These are phyloP conservation scores for Parnassius mnemosyne DNA, from an alignment of 2,888 invertebrate genomes.

Conservation along the genomic window DNA sequence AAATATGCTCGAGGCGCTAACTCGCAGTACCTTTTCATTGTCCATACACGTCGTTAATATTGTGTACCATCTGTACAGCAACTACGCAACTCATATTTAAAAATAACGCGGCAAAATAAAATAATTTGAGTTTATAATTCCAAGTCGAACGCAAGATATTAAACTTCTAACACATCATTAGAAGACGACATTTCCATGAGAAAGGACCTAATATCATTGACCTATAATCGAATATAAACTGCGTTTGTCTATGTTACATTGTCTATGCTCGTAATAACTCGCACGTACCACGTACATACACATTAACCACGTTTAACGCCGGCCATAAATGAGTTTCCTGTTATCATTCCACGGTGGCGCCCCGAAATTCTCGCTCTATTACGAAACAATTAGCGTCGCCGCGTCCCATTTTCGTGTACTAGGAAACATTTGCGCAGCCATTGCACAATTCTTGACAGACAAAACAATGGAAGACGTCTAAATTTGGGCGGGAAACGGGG, in stretches of 20 bases:
- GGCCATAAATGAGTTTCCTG: constrained; percentile 18
- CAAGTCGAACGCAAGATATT: too few species aligned
- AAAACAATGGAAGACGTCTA: constrained; percentile 65
- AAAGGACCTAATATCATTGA: constrained; percentile 3
- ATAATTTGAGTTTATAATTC: too few species aligned
- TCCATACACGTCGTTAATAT: too few species aligned
- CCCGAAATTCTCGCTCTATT: constrained; percentile 35
- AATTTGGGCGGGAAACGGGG: constrained; percentile 47
- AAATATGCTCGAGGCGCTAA: too few species aligned
- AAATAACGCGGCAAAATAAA: not conserved
- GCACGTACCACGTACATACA: not conserved
- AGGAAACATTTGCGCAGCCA: constrained; percentile 63
- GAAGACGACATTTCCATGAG: too few species aligned
- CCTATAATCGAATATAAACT: constrained; percentile 12
- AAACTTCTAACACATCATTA: too few species aligned
- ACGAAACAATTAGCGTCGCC: constrained; percentile 57
- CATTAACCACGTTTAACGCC: constrained; percentile 10
- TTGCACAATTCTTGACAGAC: constrained; percentile 70
- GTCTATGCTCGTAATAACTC: constrained; percentile 1
- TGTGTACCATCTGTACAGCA: too few species aligned
- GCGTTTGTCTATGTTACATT: constrained; percentile 2
- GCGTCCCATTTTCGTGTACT: constrained; percentile 61
- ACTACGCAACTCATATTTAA: too few species aligned
- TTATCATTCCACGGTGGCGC: constrained; percentile 25
- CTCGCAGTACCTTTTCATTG: too few species aligned